Evolutionary conservation across 2,113 vertebrate species (phyloP).

Genomic region (Leptodactylus fuscus): DNA sequence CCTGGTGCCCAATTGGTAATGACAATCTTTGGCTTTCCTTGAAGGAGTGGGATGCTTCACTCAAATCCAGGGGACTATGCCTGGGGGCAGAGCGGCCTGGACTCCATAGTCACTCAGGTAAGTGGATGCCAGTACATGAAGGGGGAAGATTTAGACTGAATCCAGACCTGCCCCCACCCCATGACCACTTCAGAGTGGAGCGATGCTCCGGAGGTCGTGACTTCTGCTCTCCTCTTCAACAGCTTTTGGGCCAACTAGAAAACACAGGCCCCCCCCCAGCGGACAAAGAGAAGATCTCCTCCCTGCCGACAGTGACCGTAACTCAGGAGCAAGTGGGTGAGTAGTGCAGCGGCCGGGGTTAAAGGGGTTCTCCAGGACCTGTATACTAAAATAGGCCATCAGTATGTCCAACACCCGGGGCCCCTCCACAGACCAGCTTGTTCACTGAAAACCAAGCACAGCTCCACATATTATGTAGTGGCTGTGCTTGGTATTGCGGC

Average conservation of each 20-base stretch:
- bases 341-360: slow-evolving; percentile 52
- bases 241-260: slow-evolving; percentile 95
- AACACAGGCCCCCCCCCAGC: slow-evolving; percentile 96
- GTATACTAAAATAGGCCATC: too few relatives aligned
- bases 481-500: too few relatives aligned
- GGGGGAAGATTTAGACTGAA: too few relatives aligned
- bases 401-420: too few relatives aligned
- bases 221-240: slow-evolving; percentile 28
- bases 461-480: too few relatives aligned
- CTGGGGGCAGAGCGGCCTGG: slow-evolving; percentile 95
- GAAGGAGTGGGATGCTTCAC: slow-evolving; percentile 94
- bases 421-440: too few relatives aligned
- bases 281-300: slow-evolving; percentile 93
- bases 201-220: neutral
- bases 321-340: slow-evolving; percentile 96
- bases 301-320: slow-evolving; percentile 89
- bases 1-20: neutral
- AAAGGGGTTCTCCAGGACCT: too few relatives aligned
- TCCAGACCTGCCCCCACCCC: too few relatives aligned
- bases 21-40: neutral
- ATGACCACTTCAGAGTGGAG: too few relatives aligned
- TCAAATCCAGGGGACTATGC: slow-evolving; percentile 96
- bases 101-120: slow-evolving; percentile 97
- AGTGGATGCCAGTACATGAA: too few relatives aligned
- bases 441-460: too few relatives aligned